These are phyloP conservation scores for Vultur gryphus DNA, from an alignment of 2,797 vertebrate genomes.

Conservation along the genomic window DNA sequence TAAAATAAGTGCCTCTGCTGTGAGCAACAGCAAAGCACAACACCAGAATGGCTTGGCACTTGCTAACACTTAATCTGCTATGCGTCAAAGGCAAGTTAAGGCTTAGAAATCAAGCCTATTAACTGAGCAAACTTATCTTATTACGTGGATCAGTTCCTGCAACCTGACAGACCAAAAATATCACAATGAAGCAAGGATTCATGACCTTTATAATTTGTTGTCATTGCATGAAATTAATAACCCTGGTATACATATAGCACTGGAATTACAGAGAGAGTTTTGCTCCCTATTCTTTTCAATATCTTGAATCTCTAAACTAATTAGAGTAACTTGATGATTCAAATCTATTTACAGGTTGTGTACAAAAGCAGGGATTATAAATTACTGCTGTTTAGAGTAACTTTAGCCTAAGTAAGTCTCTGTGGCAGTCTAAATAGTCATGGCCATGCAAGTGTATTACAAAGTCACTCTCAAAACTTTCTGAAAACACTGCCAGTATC, in stretches of 20 bases:
- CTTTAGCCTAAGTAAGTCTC: background rate
- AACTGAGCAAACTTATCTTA: background rate
- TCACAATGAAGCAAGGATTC: background rate
- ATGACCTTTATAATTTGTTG: background rate
- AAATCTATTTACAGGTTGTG: background rate
- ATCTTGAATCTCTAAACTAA: background rate
- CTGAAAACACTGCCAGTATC: background rate
- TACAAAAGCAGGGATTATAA: background rate
- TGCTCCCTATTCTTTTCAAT: background rate
- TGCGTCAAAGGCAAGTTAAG: background rate
- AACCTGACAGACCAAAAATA: background rate
- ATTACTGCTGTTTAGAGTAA: background rate
- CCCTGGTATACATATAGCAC: background rate
- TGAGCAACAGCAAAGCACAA: background rate
- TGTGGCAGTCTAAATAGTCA: background rate
- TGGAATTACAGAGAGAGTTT: background rate
- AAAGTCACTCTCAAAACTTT: background rate
- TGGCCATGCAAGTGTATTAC: background rate
- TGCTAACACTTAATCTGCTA: background rate
- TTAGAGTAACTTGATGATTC: background rate
- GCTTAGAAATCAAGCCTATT: background rate
- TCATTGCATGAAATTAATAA: background rate
- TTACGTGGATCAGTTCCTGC: background rate
- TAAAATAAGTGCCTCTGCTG: background rate
- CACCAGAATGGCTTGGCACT: background rate